phyloP scores from a whole-genome alignment of 2,888 invertebrate genomes.

The Spialia ferax region DNA sequence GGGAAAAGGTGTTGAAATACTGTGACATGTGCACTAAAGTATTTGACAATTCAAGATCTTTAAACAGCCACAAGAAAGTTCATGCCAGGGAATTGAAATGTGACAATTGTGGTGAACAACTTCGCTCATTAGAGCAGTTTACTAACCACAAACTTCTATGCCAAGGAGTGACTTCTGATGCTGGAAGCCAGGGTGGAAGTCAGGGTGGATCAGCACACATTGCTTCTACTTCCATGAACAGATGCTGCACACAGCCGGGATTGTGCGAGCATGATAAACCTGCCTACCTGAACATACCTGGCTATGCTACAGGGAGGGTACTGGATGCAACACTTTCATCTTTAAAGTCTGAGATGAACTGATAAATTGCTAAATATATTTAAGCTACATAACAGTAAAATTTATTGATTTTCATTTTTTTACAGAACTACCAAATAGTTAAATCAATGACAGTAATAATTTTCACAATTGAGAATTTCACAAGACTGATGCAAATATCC shows the following conservation, averaged over 20 bases:
- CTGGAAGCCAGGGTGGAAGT: slow-evolving; percentile 47
- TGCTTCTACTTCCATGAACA: slow-evolving; percentile 58
- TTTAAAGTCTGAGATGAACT: slow-evolving; percentile 82
- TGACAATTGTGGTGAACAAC: slow-evolving; percentile 82
- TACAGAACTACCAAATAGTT: slow-evolving; percentile 82
- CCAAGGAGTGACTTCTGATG: slow-evolving; percentile 66
- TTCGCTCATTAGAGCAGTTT: slow-evolving; percentile 82
- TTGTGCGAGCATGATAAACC: slow-evolving; percentile 84
- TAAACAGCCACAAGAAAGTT: slow-evolving; percentile 85
- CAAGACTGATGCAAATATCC: slow-evolving; percentile 87
- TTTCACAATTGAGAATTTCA: slow-evolving; percentile 84
- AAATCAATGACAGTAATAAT: slow-evolving; percentile 78
- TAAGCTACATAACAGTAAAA: slow-evolving; percentile 44
- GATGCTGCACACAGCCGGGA: slow-evolving; percentile 81
- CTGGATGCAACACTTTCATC: slow-evolving; percentile 81
- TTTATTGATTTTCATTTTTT: slow-evolving; percentile 58
- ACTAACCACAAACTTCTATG: slow-evolving; percentile 83
- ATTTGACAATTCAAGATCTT: slow-evolving; percentile 83
- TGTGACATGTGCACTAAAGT: slow-evolving; percentile 86
- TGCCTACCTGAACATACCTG: slow-evolving; percentile 83
- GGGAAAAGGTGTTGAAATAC: slow-evolving; percentile 81
- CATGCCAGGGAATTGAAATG: slow-evolving; percentile 84
- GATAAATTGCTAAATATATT: slow-evolving; percentile 56
- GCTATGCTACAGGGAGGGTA: slow-evolving; percentile 77
- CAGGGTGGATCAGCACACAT: slow-evolving; percentile 57